A percentile compares a stretch with the other conserved stretches of the same genome.
Evolutionary conservation across 2,888 invertebrate species (phyloP).

Genomic region (Tortrix viridana): DNA sequence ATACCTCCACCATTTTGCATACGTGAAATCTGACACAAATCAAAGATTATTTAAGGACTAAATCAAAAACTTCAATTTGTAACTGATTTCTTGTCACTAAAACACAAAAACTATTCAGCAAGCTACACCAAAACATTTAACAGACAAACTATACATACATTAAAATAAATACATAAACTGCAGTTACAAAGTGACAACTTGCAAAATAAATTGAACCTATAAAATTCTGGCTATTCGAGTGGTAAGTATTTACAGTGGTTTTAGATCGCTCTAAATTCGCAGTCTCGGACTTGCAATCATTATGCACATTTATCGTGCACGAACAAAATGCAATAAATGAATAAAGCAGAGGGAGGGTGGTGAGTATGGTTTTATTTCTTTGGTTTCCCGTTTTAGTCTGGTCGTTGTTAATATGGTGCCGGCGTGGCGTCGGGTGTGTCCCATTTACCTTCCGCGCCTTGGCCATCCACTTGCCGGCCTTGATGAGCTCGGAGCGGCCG

Average conservation of each 20-base stretch:
- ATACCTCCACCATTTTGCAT: slow-evolving; percentile 20
- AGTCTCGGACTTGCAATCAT: slow-evolving; percentile 26
- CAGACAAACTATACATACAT: slow-evolving; percentile 6
- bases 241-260: slow-evolving; percentile 12
- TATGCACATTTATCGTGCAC: slow-evolving; percentile 10
- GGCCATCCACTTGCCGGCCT: slow-evolving; percentile 92
- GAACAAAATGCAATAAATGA: slow-evolving; percentile 12
- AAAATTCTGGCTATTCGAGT: slow-evolving; percentile 18
- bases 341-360: slow-evolving; percentile 10
- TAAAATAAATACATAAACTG: not conserved
- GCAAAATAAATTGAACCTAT: slow-evolving; percentile 24
- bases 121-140: slow-evolving; percentile 37
- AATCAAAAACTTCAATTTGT: slow-evolving; percentile 4
- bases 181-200: not conserved
- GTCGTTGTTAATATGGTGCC: slow-evolving; percentile 14
- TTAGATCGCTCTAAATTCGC: slow-evolving; percentile 22
- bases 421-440: not conserved
- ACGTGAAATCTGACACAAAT: slow-evolving; percentile 27
- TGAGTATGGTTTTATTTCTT: slow-evolving; percentile 1
- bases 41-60: not conserved
- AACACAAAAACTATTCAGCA: slow-evolving; percentile 34
- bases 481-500: slow-evolving; percentile 90
- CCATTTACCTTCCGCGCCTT: slow-evolving; percentile 93
- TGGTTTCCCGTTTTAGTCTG: not conserved
- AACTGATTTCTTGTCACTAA: slow-evolving; percentile 24